These are phyloP conservation scores for Metridium senile DNA, from an alignment of 92 coral and sea anemone genomes.

Conservation along the genomic window DNA sequence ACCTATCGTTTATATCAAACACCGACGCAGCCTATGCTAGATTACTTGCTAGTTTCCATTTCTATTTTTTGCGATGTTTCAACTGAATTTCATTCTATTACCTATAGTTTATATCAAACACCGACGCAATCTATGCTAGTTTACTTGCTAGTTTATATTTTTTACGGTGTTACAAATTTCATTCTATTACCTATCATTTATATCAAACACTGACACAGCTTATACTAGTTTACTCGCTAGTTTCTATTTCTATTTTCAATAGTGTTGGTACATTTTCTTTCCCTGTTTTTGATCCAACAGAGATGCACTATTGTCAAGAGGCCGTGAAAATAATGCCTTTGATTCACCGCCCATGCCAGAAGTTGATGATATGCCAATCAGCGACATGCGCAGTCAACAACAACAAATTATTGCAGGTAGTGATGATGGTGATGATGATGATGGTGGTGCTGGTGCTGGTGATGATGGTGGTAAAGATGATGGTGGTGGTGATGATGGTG, in stretches of 20 bases:
- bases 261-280: background rate
- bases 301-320: slow-evolving; percentile 75
- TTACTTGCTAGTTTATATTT: too few relatives aligned
- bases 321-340: slow-evolving; percentile 70
- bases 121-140: too few relatives aligned
- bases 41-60: too few relatives aligned
- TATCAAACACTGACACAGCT: too few relatives aligned
- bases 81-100: too few relatives aligned
- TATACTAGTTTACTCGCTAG: too few relatives aligned
- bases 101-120: too few relatives aligned
- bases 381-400: slow-evolving; percentile 87
- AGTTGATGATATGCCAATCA: slow-evolving; percentile 69
- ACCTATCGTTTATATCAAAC: too few relatives aligned
- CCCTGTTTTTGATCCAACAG: slow-evolving; percentile 32
- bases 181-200: too few relatives aligned
- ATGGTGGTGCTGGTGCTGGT: background rate
- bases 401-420: slow-evolving; percentile 93
- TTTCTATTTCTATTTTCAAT: background rate
- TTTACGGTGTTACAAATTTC: too few relatives aligned
- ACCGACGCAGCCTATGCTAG: too few relatives aligned
- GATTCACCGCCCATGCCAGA: slow-evolving; percentile 65
- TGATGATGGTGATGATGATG: background rate
- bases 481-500: background rate
- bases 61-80: too few relatives aligned
- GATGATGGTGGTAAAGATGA: background rate